These are phyloP conservation scores for Cyphomyrus discorhynchus DNA, from an alignment of 2,113 vertebrate genomes.

Conservation along the genomic window DNA sequence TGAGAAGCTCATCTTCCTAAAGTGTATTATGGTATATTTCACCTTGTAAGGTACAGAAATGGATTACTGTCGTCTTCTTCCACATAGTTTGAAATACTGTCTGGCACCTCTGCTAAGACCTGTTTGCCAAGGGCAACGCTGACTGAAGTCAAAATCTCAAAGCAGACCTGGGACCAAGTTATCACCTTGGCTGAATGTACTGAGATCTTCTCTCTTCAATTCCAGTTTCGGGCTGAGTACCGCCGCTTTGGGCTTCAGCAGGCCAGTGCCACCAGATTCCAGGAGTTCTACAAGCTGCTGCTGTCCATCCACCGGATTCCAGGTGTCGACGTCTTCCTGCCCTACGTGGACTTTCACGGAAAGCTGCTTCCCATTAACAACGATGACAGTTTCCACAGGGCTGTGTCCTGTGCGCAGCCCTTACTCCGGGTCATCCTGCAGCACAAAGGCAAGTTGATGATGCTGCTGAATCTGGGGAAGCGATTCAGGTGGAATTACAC, in stretches of 20 bases:
- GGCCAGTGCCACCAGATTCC: not conserved
- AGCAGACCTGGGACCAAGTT: not conserved
- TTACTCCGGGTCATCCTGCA: not conserved
- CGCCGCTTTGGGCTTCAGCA: not conserved
- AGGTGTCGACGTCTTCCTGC: not conserved
- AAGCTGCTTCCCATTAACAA: not conserved
- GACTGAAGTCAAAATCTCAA: not conserved
- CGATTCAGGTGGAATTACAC: not conserved
- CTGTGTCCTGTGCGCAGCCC: not conserved
- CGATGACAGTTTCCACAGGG: not conserved
- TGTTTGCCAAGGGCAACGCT: not conserved
- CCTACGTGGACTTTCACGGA: not conserved
- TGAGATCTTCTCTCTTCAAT: not conserved
- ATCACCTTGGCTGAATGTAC: not conserved
- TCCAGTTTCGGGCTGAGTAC: not conserved
- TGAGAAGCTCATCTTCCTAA: not conserved
- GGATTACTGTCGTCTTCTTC: not conserved
- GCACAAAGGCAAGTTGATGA: not conserved
- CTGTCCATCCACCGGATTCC: not conserved
- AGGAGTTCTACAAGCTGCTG: not conserved
- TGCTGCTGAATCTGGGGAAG: not conserved
- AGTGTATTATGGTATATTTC: not conserved
- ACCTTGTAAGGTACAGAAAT: not conserved
- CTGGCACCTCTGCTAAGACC: not conserved
- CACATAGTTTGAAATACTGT: not conserved